Evolutionary conservation across 2,888 invertebrate species (phyloP).

Genomic region (Mesoligia furuncula): DNA sequence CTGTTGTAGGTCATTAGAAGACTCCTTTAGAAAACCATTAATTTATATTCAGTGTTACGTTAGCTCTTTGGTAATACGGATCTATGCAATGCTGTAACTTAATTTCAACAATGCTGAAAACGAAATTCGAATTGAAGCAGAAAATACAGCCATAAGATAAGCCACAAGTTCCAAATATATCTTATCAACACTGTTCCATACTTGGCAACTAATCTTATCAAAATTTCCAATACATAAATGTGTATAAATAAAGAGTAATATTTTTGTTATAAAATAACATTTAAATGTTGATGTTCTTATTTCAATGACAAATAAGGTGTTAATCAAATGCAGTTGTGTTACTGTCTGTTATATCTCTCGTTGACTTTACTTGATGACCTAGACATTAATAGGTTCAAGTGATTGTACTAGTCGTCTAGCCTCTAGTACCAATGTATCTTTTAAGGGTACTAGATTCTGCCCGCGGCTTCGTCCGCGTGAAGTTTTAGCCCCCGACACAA

Average conservation of each 20-base stretch:
- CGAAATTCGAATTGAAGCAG: conserved; percentile 8
- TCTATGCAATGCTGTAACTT: background rate
- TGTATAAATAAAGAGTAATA: conserved; percentile 39
- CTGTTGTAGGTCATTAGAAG: conserved; percentile 12
- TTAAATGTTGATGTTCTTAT: conserved; percentile 13
- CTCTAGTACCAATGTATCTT: conserved; percentile 11
- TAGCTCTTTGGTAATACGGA: background rate
- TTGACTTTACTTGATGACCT: conserved; percentile 50
- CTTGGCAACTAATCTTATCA: conserved; percentile 69
- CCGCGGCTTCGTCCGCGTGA: background rate
- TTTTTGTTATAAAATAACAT: conserved; percentile 34
- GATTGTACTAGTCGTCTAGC: conserved; percentile 8
- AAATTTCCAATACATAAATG: conserved; percentile 46
- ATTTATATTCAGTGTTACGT: conserved; percentile 19
- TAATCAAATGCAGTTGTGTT: conserved; percentile 24
- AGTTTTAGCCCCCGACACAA: background rate
- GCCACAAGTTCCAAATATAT: conserved; percentile 59
- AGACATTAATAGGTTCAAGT: conserved; percentile 47
- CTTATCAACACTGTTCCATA: conserved; percentile 66
- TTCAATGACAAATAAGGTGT: conserved; percentile 31
- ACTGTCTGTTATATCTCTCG: conserved; percentile 14
- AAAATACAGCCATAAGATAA: conserved; percentile 46
- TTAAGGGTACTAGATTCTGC: background rate
- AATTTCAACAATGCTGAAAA: conserved; percentile 5
- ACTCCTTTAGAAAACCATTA: conserved; percentile 9